Conservation (phyloP, 1,140 invertebrate genomes). For the Sarcophaga bullata region DNA sequence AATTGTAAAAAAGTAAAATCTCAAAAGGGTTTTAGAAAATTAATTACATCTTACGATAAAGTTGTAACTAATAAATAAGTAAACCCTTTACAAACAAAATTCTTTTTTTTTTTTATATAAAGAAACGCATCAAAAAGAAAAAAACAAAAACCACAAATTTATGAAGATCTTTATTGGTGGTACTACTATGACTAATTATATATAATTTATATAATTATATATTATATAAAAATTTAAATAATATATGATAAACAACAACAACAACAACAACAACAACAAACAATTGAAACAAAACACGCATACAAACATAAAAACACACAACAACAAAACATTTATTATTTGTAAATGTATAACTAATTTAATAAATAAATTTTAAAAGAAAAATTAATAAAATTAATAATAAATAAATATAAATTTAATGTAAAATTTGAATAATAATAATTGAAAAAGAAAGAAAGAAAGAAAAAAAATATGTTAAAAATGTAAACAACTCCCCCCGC, state of each 20-base stretch:
- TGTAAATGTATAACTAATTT: constrained; percentile 30
- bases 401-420: constrained; percentile 7
- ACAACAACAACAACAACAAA: not conserved
- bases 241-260: constrained; percentile 4
- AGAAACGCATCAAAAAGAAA: not conserved
- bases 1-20: constrained; percentile 23
- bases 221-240: constrained; percentile 2
- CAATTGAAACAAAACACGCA: constrained; percentile 6
- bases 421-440: not conserved
- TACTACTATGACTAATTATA: constrained; percentile 19
- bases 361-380: constrained; percentile 26
- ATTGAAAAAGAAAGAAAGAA: too few relatives aligned
- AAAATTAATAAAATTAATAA: not conserved
- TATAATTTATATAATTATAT: constrained; percentile 29
- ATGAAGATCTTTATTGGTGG: constrained; percentile 4
- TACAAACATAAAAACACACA: not conserved
- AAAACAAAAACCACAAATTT: not conserved
- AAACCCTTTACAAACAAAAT: not conserved
- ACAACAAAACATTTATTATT: not conserved
- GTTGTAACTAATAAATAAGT: not conserved
- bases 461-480: too few relatives aligned
- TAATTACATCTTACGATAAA: not conserved
- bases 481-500: not conserved
- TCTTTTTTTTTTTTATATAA: constrained; percentile 10
- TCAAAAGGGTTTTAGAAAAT: not conserved